These are phyloP conservation scores for Antheraea mylitta DNA, from an alignment of 1,140 invertebrate genomes.

Conservation along the genomic window DNA sequence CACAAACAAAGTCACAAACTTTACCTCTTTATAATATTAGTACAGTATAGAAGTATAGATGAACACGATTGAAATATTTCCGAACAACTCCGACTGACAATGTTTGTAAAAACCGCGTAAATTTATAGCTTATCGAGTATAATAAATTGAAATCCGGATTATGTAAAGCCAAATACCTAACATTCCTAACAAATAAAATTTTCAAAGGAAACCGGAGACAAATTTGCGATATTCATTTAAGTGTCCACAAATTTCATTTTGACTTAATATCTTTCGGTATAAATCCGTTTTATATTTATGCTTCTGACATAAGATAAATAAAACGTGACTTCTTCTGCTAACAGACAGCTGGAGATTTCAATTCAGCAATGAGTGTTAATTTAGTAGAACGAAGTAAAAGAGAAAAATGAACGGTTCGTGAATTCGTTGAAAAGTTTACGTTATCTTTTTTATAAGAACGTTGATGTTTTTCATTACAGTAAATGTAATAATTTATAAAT, in stretches of 20 bases:
- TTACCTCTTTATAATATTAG: too few species aligned
- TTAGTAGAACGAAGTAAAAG: slow-evolving; percentile 38
- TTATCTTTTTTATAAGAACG: not conserved
- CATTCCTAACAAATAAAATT: slow-evolving; percentile 21
- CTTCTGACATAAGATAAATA: slow-evolving; percentile 32
- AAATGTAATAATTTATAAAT: not conserved
- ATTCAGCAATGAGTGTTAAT: slow-evolving; percentile 41
- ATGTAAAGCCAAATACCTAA: slow-evolving; percentile 10
- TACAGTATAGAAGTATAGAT: too few species aligned
- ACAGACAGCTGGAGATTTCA: slow-evolving; percentile 25
- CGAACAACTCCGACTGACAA: too few species aligned
- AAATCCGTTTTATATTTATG: slow-evolving; percentile 33
- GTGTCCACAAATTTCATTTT: slow-evolving; percentile 20
- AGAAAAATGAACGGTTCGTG: slow-evolving; percentile 21
- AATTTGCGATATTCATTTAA: slow-evolving; percentile 26
- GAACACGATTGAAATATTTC: too few species aligned
- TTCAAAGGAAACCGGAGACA: slow-evolving; percentile 23
- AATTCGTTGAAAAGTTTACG: slow-evolving; percentile 9
- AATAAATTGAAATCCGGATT: slow-evolving; percentile 15
- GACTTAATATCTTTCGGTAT: slow-evolving; percentile 22
- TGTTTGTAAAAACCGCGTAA: not conserved
- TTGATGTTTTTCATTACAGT: not conserved
- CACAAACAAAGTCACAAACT: too few species aligned
- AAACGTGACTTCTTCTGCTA: slow-evolving; percentile 29
- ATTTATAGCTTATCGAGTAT: slow-evolving; percentile 9